Conservation (phyloP, 2,797 vertebrate species). For the Champsocephalus gunnari region DNA sequence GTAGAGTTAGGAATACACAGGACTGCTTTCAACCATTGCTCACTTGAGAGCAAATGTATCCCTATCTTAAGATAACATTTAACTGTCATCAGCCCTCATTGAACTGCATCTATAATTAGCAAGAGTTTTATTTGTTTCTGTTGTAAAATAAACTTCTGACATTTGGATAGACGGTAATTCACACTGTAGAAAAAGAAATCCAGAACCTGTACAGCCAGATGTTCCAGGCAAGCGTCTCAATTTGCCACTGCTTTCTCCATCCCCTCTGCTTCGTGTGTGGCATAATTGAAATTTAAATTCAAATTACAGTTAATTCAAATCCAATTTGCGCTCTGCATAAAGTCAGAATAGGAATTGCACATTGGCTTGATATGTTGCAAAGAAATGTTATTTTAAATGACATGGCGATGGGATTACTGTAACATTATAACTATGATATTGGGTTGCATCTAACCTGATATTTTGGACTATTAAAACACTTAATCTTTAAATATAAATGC, state of each 20-base stretch:
- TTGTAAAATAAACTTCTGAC: slow-evolving; percentile 44
- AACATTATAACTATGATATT: slow-evolving; percentile 5
- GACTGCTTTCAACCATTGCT: slow-evolving; percentile 60
- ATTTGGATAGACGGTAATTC: slow-evolving; percentile 38
- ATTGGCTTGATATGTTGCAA: slow-evolving; percentile 63
- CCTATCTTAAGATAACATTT: slow-evolving; percentile 64
- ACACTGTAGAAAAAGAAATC: slow-evolving; percentile 32
- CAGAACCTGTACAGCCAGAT: slow-evolving; percentile 38
- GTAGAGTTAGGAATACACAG: slow-evolving; percentile 73
- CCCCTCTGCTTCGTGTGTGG: slow-evolving; percentile 64
- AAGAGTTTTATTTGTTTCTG: slow-evolving; percentile 46
- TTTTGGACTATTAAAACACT: slow-evolving; percentile 2
- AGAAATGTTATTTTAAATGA: slow-evolving; percentile 35
- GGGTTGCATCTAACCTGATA: not conserved
- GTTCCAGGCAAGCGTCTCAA: slow-evolving; percentile 35
- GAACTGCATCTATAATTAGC: slow-evolving; percentile 56
- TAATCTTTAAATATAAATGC: not conserved
- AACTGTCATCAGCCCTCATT: slow-evolving; percentile 61
- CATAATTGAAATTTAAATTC: slow-evolving; percentile 59
- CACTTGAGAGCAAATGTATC: slow-evolving; percentile 65
- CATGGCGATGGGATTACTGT: slow-evolving; percentile 59
- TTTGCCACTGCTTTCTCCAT: slow-evolving; percentile 30
- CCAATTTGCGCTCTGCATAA: slow-evolving; percentile 63
- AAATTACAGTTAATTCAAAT: slow-evolving; percentile 65
- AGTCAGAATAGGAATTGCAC: slow-evolving; percentile 52